phyloP scores from a whole-genome alignment of 2,113 vertebrate species.

The Ceuthmochares aereus region DNA sequence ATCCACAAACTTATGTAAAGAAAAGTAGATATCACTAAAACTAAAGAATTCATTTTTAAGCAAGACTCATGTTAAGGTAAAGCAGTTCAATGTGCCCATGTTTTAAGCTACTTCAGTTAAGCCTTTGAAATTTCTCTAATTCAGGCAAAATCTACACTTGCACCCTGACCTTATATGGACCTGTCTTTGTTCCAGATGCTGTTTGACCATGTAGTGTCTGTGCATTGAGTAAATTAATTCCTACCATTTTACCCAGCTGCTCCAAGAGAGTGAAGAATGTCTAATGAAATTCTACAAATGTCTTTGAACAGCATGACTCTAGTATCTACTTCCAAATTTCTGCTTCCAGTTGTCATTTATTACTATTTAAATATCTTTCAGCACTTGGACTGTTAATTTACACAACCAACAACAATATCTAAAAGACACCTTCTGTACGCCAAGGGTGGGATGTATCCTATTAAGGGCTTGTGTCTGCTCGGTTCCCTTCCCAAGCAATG shows the following conservation, averaged over 20 bases:
- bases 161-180: neutral
- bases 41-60: neutral
- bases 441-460: neutral
- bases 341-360: neutral
- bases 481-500: neutral
- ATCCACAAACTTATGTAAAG: neutral
- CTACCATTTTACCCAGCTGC: neutral
- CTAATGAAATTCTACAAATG: neutral
- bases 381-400: neutral
- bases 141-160: neutral
- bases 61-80: neutral
- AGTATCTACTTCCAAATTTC: neutral
- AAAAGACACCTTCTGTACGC: neutral
- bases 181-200: neutral
- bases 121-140: neutral
- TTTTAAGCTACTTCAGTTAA: neutral
- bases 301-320: neutral
- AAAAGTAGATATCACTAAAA: neutral
- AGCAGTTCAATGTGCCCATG: fast-evolving
- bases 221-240: neutral
- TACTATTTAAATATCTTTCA: neutral
- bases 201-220: neutral
- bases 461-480: neutral
- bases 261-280: neutral
- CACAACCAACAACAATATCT: neutral